phyloP scores from a whole-genome alignment of 2,888 invertebrate genomes.

The Aromia moschata region DNA sequence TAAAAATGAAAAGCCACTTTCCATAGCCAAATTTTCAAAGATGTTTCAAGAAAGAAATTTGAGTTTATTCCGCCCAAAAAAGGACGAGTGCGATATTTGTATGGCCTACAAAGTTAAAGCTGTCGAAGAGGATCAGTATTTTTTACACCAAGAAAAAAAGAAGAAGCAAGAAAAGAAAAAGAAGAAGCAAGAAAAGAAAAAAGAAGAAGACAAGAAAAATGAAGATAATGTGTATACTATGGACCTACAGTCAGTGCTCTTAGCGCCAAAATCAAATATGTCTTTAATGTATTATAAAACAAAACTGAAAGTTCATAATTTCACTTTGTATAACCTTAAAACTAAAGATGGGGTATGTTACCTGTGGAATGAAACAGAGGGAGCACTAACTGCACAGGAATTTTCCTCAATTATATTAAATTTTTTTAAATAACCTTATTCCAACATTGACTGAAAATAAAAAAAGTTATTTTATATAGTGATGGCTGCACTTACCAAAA shows the following conservation, averaged over 20 bases:
- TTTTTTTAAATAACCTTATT: neutral
- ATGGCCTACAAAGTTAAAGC: neutral
- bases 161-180: neutral
- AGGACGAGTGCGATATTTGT: conserved; percentile 2
- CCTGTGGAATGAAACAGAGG: conserved; percentile 25
- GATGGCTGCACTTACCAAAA: conserved; percentile 29
- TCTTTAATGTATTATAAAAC: conserved; percentile 27
- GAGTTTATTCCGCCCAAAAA: neutral
- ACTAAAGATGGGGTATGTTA: conserved; percentile 22
- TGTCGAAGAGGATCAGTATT: neutral
- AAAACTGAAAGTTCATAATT: conserved; percentile 31
- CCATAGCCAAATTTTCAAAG: neutral
- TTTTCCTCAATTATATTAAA: conserved; percentile 19
- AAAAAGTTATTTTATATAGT: conserved; percentile 10
- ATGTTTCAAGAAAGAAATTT: neutral
- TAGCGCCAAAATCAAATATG: conserved; percentile 32
- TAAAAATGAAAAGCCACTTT: neutral
- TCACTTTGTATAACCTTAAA: conserved; percentile 21
- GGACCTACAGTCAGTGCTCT: conserved; percentile 33
- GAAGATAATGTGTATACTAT: conserved; percentile 27
- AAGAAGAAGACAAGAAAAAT: conserved; percentile 25
- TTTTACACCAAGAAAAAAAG: neutral
- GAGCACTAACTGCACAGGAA: conserved; percentile 17
- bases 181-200: conserved; percentile 1
- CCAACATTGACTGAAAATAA: neutral